phyloP scores from a whole-genome alignment of 2,797 vertebrate species.

The Rousettus madagascariensis region DNA sequence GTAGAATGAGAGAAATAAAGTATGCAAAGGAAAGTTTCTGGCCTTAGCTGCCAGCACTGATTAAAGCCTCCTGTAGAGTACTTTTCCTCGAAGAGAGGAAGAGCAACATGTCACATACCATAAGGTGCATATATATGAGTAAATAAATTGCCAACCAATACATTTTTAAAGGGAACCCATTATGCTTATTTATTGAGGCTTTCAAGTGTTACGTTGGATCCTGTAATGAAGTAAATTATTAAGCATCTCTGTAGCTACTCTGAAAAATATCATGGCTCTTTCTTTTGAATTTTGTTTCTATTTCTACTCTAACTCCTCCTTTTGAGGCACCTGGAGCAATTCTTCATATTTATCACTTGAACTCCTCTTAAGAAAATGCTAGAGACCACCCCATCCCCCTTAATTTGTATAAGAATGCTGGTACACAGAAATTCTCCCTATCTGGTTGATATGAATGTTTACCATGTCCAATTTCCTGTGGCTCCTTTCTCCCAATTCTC shows the following conservation, averaged over 20 bases:
- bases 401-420: not conserved
- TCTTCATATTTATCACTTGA: slow-evolving; percentile 8
- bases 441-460: not conserved
- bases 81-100: slow-evolving; percentile 66
- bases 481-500: not conserved
- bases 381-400: not conserved
- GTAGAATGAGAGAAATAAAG: not conserved
- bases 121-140: slow-evolving; percentile 68
- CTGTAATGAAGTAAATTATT: slow-evolving; percentile 77
- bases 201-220: slow-evolving; percentile 67
- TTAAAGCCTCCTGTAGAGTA: slow-evolving; percentile 21
- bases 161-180: slow-evolving; percentile 78
- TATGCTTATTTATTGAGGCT: slow-evolving; percentile 78
- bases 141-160: slow-evolving; percentile 80
- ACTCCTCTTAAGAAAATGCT: not conserved
- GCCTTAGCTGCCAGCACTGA: slow-evolving; percentile 23
- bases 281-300: slow-evolving; percentile 35
- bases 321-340: not conserved
- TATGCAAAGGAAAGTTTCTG: not conserved
- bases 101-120: slow-evolving; percentile 62
- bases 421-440: not conserved
- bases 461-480: not conserved
- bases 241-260: slow-evolving; percentile 67
- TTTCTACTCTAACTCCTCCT: not conserved
- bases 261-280: slow-evolving; percentile 52